phyloP scores from a whole-genome alignment of 2,888 invertebrate species.

The Eretmocerus hayati region DNA sequence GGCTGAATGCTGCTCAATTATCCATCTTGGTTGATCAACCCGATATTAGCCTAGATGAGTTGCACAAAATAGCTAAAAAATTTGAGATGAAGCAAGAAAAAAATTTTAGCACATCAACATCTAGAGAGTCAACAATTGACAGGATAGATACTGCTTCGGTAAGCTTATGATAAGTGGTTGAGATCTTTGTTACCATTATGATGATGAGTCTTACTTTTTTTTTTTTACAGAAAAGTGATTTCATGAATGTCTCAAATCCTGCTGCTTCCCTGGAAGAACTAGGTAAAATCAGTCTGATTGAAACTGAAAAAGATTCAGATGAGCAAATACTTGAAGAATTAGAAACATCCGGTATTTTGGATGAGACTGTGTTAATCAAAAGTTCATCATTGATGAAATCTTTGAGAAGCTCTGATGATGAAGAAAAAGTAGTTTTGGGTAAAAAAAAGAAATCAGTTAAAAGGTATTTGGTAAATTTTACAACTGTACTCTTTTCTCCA shows the following conservation, averaged over 20 bases:
- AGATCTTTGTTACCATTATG: no score
- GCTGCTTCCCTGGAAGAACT: no score
- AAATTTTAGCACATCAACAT: neutral
- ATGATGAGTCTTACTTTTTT: no score
- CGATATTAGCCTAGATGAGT: conserved; percentile 52
- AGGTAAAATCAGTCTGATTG: neutral
- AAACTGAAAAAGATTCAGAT: neutral
- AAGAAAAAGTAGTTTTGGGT: neutral
- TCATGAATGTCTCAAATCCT: no score
- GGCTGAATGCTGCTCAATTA: conserved; percentile 60
- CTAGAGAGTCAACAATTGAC: neutral
- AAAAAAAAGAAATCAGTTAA: neutral
- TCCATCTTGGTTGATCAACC: conserved; percentile 58
- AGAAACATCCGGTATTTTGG: conserved; percentile 25
- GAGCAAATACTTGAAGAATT: conserved; percentile 37
- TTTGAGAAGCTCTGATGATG: neutral
- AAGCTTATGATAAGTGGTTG: no score
- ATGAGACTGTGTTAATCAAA: conserved; percentile 25
- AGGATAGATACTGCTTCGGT: neutral
- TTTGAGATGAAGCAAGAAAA: neutral
- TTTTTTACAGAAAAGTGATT: no score
- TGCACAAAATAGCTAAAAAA: conserved; percentile 13
- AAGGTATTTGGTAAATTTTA: neutral
- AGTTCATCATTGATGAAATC: conserved; percentile 23
- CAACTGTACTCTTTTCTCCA: no score